Conservation (phyloP, 1,140 invertebrate genomes). For the Drosophila bocki region DNA sequence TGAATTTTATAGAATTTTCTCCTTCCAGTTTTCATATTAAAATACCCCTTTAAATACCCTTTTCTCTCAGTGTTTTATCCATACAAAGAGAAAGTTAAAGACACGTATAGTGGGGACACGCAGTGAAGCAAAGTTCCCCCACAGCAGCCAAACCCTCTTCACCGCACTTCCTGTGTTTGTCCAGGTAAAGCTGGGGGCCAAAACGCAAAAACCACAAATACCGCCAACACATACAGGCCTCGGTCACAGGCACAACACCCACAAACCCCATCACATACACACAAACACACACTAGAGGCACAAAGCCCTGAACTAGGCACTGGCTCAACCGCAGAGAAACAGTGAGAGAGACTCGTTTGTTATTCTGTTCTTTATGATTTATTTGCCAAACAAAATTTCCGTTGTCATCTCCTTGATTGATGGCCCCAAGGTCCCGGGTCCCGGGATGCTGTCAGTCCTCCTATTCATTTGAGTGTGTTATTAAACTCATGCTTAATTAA, state of each 20-base stretch:
- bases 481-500: conserved; percentile 67
- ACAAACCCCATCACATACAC: too few relatives aligned
- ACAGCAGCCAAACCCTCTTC: conserved; percentile 53
- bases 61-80: conserved; percentile 3
- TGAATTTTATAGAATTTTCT: too few relatives aligned
- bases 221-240: conserved; percentile 67
- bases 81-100: conserved; percentile 11
- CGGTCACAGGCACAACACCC: conserved; percentile 21
- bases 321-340: conserved; percentile 46
- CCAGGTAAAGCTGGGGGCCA: conserved; percentile 54
- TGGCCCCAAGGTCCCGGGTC: conserved; percentile 43
- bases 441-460: conserved; percentile 24
- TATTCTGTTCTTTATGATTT: conserved; percentile 73
- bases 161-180: conserved; percentile 58
- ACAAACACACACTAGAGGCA: conserved; percentile 11
- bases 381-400: conserved; percentile 58
- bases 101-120: conserved; percentile 12
- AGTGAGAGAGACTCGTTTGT: conserved; percentile 26
- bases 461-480: conserved; percentile 66
- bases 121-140: conserved; percentile 53
- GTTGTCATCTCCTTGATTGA: conserved; percentile 70
- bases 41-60: too few relatives aligned
- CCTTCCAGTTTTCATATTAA: too few relatives aligned
- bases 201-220: conserved; percentile 73
- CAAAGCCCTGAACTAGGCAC: conserved; percentile 45